Base-by-base conservation (phyloP, 2,797 vertebrate genomes). In the Propithecus perrieri region DNA sequence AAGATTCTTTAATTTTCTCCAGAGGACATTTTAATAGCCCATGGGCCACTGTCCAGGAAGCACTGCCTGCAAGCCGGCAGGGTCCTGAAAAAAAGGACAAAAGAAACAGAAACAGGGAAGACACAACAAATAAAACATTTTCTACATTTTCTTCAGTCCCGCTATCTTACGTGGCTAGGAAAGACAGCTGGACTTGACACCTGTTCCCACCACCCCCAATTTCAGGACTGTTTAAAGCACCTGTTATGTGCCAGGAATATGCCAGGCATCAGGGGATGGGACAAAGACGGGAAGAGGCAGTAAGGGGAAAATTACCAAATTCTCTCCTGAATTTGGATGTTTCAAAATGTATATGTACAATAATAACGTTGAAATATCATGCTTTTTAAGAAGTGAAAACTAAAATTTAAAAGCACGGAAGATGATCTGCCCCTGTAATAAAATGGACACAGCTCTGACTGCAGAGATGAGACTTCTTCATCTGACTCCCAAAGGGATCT, bases 331-430 rank as follows among this genome's bases (percentile, higher is more conserved):
- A 57, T 76, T 41, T 43, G 14, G 18, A 75, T 75, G 50, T 95
- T 76, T 26, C 11, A 26, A 55, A 17, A 41, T 24, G 12, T 17
- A 10, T 50, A 35, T 30, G 0, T 22, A 26, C 18, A 1, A 24
- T n/a, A 38, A 38, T 41, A 75, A 35, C 50, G 8, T 4, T 86
- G 48, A 91, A 96, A 92, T 46, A 17, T 78, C 61, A 86, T 83
- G 61, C 69, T 75, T 83, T 75, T 41, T 48, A 72, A 83, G 55
- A 97, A 89, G n/a, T 55, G 15, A 91, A 89, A 92, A 94, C 12
- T 33, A 81, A 96, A 94, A 72, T 38, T 35, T 74, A 50, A 69
- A 74, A 63, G 63, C 41, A 85, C 83, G 41, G 12, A 71, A 22
- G 46, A 91, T 28, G 6, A 9, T 33, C 59, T n/a, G 46, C 55